A percentile compares a stretch with the other conserved stretches of the same genome.
phyloP scores from a whole-genome alignment of 2,113 vertebrate genomes.

The Eurystomus gularis region DNA sequence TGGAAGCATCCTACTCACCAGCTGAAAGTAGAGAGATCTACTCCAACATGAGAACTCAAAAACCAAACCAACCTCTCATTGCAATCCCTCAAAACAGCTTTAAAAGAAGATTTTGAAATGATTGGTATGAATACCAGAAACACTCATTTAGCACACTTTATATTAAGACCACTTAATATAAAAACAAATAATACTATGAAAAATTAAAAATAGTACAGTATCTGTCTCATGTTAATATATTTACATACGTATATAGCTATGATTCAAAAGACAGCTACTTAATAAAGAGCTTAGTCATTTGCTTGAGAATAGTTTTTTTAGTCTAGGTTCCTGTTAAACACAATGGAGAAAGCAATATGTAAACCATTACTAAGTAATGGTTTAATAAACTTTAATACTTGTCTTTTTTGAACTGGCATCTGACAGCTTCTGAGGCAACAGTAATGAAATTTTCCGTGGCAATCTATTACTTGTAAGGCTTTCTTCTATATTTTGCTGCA shows the following conservation, averaged over 20 bases:
- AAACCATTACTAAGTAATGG: neutral
- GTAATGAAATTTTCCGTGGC: neutral
- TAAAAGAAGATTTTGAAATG: neutral
- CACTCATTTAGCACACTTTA: neutral
- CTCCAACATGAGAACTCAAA: neutral
- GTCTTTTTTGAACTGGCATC: neutral
- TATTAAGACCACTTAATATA: neutral
- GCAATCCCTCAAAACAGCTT: neutral
- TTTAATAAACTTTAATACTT: neutral
- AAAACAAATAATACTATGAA: neutral
- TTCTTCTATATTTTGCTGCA: neutral
- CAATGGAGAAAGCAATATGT: neutral
- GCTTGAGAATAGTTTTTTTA: neutral
- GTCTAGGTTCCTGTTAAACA: neutral
- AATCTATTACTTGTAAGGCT: neutral
- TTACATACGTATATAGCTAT: neutral
- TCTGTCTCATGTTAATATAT: neutral
- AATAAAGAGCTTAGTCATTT: neutral
- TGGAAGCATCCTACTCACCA: neutral
- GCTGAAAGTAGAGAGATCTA: neutral
- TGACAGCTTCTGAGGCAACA: neutral
- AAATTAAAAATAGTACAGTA: neutral
- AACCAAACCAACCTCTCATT: neutral
- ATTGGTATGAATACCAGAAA: neutral
- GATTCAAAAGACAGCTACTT: neutral